A percentile compares a stretch with the other conserved stretches of the same genome.
Conservation (phyloP, 2,888 invertebrate genomes). For the Apamea crenata region DNA sequence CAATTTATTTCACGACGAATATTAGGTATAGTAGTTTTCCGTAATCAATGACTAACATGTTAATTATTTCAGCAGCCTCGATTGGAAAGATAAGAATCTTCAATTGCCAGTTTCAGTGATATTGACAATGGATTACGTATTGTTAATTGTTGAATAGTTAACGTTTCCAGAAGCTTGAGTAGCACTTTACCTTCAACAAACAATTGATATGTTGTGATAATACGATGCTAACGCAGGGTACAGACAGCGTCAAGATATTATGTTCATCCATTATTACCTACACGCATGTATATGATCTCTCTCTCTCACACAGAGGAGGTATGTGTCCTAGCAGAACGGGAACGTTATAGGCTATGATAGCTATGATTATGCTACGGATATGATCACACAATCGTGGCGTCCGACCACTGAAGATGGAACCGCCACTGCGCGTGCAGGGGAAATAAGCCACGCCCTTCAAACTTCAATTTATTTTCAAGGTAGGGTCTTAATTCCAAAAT, state of each 20-base stretch:
- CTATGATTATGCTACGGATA: too few relatives aligned
- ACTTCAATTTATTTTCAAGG: not conserved
- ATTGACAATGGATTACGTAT: conserved; percentile 32
- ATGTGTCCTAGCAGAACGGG: too few relatives aligned
- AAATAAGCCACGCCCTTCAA: not conserved
- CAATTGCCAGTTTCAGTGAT: conserved; percentile 10
- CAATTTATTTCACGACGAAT: not conserved
- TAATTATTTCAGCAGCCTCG: conserved; percentile 41
- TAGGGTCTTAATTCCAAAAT: too few relatives aligned
- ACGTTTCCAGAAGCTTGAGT: conserved; percentile 44
- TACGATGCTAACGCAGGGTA: conserved; percentile 13
- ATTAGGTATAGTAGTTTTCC: conserved; percentile 28
- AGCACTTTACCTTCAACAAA: conserved; percentile 48
- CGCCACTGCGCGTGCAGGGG: not conserved
- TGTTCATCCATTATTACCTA: too few relatives aligned
- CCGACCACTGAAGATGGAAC: not conserved
- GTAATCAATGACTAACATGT: conserved; percentile 19
- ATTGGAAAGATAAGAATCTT: conserved; percentile 39
- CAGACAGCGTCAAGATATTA: conserved; percentile 15
- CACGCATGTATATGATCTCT: too few relatives aligned
- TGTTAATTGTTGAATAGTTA: not conserved
- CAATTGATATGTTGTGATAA: conserved; percentile 39
- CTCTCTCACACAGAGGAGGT: too few relatives aligned
- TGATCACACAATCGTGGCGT: not conserved
- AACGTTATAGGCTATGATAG: too few relatives aligned